Evolutionary conservation across 2,888 invertebrate genomes (phyloP), one percentile per base, ranked within the genome.

Genomic region (Boloria selene): DNA sequence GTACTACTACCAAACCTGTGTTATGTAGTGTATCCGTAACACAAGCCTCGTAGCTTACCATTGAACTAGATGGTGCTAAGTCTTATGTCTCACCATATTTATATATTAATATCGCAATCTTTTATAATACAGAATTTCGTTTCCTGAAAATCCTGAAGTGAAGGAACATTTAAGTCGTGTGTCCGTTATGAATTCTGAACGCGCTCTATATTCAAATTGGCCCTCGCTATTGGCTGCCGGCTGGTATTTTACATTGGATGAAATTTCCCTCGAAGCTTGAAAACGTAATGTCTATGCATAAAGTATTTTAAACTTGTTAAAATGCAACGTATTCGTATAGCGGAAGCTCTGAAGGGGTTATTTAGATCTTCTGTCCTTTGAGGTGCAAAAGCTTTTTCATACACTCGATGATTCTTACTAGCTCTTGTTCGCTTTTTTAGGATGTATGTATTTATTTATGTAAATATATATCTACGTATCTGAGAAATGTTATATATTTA

Each of bases 151-250:
- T 56, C 22, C 44, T 22, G 44, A 56, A 56, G 44, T 56, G 13
- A 56, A 56, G 72, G 70, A 77, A 74, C 85, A 82, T 85, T 89
- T 86, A 88, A 88, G 85, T 87, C 80, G 81, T 83, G 81, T 83
- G 87, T 88, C 87, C 88, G 88, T 90, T 88, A 87, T 89, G 88
- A 90, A 90, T 90, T 89, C 83, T 79, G 79, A 79, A 80, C 84
- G 83, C 81, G 81, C 86, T 92, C 89, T 90, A 89, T 91, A 92
- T 92, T 91, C 90, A 91, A 92, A 91, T 91, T 90, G 90, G 74
- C 72, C 77, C 72, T 69, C 70, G 75, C 77, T 75, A 77, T 77
- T 75, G 77, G 76, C 77, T 75, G 73, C 72, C 76, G 78, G 76
- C 75, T 74, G 87, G 78, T 79, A 79, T 80, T 83, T 80, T 81